Percentiles rank a stretch among this genome's conserved stretches.
phyloP scores from a whole-genome alignment of 37 sponge, comb jelly and placozoan species.

The Ianthella basta region DNA sequence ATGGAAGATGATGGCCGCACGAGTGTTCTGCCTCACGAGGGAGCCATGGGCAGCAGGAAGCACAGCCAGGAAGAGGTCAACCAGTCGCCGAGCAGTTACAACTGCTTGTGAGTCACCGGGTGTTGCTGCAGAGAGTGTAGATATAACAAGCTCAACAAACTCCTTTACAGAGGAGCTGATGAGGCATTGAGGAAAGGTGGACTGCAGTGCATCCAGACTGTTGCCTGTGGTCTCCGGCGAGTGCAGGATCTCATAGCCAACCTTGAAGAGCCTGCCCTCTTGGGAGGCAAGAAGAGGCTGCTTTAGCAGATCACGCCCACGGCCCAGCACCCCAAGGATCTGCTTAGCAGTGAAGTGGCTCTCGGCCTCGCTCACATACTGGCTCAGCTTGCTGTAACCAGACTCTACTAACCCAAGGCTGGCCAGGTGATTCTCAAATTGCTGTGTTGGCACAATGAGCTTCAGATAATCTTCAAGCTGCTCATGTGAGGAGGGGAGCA shows the following conservation, averaged over 20 bases:
- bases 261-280: background rate
- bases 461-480: background rate
- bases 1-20: slow-evolving; percentile 56
- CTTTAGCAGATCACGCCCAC: slow-evolving; percentile 52
- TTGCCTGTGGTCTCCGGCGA: background rate
- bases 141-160: slow-evolving; percentile 11
- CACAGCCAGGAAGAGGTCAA: slow-evolving; percentile 8
- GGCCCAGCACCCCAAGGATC: slow-evolving; percentile 54
- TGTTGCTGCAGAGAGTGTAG: background rate
- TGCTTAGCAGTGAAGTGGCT: slow-evolving; percentile 56
- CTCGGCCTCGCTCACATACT: slow-evolving; percentile 58
- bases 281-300: slow-evolving; percentile 59
- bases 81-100: slow-evolving; percentile 4
- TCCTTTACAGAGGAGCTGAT: slow-evolving; percentile 14
- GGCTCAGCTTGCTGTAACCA: slow-evolving; percentile 48
- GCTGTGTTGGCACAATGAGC: background rate
- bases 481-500: background rate
- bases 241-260: background rate
- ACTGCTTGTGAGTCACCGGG: background rate
- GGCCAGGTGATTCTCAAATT: background rate
- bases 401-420: background rate
- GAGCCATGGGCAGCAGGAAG: background rate
- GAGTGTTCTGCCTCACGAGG: slow-evolving; percentile 10
- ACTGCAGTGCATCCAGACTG: background rate
- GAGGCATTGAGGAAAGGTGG: slow-evolving; percentile 5